Evolutionary conservation across 2,113 vertebrate species (phyloP).

Genomic region (Carlito syrichta): DNA sequence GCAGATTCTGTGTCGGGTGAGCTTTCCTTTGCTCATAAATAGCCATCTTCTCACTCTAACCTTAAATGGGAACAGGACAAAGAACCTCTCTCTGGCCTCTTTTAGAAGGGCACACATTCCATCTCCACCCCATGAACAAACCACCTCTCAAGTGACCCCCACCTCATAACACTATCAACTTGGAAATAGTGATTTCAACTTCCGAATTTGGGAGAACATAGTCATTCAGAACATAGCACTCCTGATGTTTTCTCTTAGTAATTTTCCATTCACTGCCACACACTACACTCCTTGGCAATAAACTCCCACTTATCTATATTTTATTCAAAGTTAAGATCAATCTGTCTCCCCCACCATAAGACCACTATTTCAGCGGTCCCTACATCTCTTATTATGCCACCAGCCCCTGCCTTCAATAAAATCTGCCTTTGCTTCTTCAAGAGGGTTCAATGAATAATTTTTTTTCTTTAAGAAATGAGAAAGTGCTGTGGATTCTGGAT

Average conservation of each 20-base stretch:
- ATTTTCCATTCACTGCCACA: too few species aligned
- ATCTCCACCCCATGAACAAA: neutral
- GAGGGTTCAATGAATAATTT: neutral
- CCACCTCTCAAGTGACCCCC: neutral
- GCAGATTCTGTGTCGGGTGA: neutral
- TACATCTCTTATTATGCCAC: rapidly evolving
- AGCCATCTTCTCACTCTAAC: neutral
- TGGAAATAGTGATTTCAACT: neutral
- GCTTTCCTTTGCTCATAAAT: neutral
- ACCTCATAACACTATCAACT: neutral
- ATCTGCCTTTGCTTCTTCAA: neutral
- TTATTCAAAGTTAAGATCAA: too few species aligned
- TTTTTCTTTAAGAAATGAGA: neutral
- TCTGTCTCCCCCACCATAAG: too few species aligned
- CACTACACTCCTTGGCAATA: too few species aligned
- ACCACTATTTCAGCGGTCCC: neutral
- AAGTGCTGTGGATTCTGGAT: neutral
- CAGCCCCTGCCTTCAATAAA: neutral
- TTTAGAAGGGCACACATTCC: neutral
- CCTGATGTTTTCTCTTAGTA: neutral
- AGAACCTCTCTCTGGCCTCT: neutral
- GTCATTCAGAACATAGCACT: neutral
- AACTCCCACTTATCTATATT: too few species aligned
- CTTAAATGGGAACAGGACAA: neutral
- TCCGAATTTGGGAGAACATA: neutral